Conservation (phyloP, 2,113 vertebrate species). For the Brachirus orientalis region DNA sequence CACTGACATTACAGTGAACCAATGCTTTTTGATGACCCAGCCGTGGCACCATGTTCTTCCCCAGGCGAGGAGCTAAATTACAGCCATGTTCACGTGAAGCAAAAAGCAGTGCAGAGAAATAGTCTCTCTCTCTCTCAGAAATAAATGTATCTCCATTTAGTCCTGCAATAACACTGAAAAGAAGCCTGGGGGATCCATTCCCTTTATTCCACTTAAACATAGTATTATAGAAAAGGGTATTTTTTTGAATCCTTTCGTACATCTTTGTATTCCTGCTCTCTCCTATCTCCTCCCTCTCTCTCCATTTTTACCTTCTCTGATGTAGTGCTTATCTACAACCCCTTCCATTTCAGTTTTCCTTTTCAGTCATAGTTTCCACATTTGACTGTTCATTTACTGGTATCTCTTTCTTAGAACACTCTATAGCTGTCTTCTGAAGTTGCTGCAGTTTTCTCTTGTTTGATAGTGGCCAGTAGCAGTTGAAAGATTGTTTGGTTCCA, state of each 20-base stretch:
- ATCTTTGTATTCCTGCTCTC: conserved; percentile 5
- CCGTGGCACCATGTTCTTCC: conserved; percentile 63
- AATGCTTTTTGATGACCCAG: conserved; percentile 52
- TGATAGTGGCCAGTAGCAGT: neutral
- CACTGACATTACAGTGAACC: conserved; percentile 46
- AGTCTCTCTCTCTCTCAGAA: too few species aligned
- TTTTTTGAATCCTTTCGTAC: conserved; percentile 3
- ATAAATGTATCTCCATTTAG: conserved; percentile 68
- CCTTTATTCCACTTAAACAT: conserved; percentile 32
- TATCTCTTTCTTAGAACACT: neutral
- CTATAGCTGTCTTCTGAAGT: too few species aligned
- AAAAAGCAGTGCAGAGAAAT: conserved; percentile 57
- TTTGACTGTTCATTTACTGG: neutral
- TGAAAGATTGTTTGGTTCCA: neutral
- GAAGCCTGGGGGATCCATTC: conserved; percentile 32
- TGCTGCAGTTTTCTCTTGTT: neutral
- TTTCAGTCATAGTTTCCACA: neutral
- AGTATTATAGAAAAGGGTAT: conserved; percentile 25
- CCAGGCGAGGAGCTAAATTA: conserved; percentile 62
- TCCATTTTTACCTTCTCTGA: neutral
- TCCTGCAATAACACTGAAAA: conserved; percentile 51
- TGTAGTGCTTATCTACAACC: too few species aligned
- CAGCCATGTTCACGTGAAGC: conserved; percentile 52
- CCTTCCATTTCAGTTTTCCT: neutral
- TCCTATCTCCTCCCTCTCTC: too few species aligned